Evolutionary conservation across 2,797 vertebrate genomes (phyloP).

Genomic region (Scolopax bukidnonensis): DNA sequence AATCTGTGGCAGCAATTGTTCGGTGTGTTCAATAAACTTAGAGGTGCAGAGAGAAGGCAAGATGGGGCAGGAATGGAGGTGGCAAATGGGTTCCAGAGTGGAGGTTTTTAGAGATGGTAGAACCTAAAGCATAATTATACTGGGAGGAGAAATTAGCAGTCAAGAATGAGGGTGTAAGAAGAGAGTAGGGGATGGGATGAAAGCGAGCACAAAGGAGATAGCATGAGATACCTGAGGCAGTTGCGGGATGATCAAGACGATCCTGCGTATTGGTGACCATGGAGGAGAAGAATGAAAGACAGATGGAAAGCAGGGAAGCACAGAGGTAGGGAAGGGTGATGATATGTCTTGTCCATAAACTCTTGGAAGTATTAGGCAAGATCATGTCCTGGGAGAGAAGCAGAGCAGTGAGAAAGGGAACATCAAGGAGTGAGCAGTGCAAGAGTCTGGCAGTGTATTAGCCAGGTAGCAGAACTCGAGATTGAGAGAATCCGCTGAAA

Average conservation of each 20-base stretch:
- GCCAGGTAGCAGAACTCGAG: background rate
- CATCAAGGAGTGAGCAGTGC: background rate
- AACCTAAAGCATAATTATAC: background rate
- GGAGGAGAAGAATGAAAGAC: background rate
- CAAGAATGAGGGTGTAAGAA: background rate
- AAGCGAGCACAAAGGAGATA: background rate
- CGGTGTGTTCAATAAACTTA: background rate
- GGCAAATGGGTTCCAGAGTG: background rate
- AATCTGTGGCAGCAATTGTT: background rate
- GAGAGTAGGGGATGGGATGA: background rate
- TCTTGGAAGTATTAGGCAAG: background rate
- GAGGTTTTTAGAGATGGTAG: background rate
- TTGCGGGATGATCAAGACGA: background rate
- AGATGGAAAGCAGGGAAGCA: background rate
- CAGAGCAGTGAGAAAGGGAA: background rate
- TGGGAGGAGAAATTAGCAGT: background rate
- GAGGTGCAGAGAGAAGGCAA: background rate
- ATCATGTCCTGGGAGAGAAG: background rate
- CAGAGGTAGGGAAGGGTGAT: background rate
- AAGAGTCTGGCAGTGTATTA: background rate
- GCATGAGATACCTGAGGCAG: accelerated
- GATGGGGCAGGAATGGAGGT: background rate
- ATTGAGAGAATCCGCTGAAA: background rate
- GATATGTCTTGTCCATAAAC: accelerated
- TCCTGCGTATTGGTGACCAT: accelerated